Base-by-base conservation (phyloP, 2,113 vertebrate species). In the Syngnathus typhle region DNA sequence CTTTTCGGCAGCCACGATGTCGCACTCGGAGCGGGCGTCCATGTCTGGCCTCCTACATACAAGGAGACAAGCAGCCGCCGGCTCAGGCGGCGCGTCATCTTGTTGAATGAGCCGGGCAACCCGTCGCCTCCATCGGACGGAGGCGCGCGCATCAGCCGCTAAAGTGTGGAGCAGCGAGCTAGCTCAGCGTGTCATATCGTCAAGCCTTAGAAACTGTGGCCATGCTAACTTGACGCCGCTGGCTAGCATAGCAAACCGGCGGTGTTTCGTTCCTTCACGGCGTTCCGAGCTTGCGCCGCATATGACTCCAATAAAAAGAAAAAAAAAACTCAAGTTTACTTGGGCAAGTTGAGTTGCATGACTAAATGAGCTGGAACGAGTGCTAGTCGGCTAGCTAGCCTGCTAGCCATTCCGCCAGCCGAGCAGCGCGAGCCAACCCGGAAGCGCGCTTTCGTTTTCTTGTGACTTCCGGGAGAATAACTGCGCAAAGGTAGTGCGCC, bases 31-130 rank as follows among this genome's bases (percentile, higher is more conserved):
- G 61, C 70, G 68, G 21, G 81, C 70, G 49, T 91, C 88, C 91
- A 92, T 90, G 74, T 78, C 75, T 23, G 85, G 77, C 80, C 80
- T 80, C 83, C 91, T 89, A 87, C 72, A 32, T 73, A 78, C 37
- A 84, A 69, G 82, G 72, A 69, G 70, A 76, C 76, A 71, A 39
- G 68, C 70, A 62, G 44, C 47, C 47, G 65, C 47, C 47, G 65
- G 60, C 54, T 60, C 60, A 67, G 65, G 71, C 67, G 66, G 47
- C 39, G 72, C 79, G 64, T 80, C 82, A 84, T 86, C 63, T 72
- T 77, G 27, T 71, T 75, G 27, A 19, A 51, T 68, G 74, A 74
- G 69, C 68, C 64, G 74, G 52, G 38, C 51, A 54, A 38, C 74
- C 2, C 81, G 67, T 75, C 71, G 75, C 47, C 79, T 81, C 75